Conservation (phyloP, 1,140 invertebrate genomes). For the Brachionus rubens region DNA sequence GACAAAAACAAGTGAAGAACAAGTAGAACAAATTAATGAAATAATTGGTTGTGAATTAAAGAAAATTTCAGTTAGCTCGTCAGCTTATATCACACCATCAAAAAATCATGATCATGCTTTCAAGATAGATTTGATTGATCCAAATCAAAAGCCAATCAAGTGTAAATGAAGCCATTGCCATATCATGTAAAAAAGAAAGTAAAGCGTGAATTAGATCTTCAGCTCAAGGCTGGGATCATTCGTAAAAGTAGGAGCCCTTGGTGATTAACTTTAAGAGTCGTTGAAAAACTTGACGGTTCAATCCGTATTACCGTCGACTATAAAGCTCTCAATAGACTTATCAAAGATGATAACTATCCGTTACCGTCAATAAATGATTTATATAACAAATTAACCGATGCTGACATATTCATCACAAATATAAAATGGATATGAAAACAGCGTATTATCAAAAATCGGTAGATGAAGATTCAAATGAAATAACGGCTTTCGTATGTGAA, state of each 20-base stretch:
- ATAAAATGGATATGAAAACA: neutral
- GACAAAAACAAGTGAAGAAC: neutral
- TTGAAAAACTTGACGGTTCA: neutral
- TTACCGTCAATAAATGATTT: neutral
- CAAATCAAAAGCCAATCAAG: too few species aligned
- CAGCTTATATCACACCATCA: too few species aligned
- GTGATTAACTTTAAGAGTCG: neutral
- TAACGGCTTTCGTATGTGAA: neutral
- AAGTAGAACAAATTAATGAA: neutral
- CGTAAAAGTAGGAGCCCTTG: neutral
- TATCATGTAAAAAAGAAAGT: neutral
- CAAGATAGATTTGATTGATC: too few species aligned
- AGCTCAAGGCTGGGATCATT: neutral
- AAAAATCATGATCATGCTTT: too few species aligned
- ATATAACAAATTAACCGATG: neutral
- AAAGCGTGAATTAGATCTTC: neutral
- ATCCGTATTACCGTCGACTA: neutral
- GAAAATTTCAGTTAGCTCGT: too few species aligned
- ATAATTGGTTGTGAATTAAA: too few species aligned
- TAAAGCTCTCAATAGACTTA: neutral
- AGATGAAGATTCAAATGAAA: neutral
- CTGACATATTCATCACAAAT: neutral
- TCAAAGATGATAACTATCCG: neutral
- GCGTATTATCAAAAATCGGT: neutral
- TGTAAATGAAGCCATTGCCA: neutral